These are phyloP conservation scores for Eilema depressum DNA, from an alignment of 2,888 invertebrate species.

Conservation along the genomic window DNA sequence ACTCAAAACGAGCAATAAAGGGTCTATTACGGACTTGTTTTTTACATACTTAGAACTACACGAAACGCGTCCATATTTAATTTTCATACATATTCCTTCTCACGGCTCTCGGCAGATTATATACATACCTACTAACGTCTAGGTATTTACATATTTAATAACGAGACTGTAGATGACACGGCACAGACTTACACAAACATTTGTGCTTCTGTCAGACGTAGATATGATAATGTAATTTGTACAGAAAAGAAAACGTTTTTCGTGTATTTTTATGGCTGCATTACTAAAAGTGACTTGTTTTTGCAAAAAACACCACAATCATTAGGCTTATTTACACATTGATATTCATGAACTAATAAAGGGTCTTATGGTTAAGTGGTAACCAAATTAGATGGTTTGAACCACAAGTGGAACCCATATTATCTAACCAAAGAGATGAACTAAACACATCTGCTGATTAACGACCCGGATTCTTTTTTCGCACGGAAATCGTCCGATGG, in stretches of 20 bases:
- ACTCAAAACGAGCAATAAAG: no score
- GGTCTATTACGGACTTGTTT: no score
- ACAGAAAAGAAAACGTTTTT: background rate
- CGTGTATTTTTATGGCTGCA: background rate
- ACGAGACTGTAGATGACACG: background rate
- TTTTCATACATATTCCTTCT: background rate
- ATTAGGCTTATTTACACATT: background rate
- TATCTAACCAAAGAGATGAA: no score
- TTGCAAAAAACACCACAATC: background rate
- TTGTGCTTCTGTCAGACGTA: slow-evolving; percentile 2
- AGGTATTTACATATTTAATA: background rate
- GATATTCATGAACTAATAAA: background rate
- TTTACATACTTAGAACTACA: no score
- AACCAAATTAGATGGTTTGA: no score
- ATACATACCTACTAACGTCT: background rate
- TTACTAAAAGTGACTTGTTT: background rate
- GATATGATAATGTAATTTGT: slow-evolving; percentile 4
- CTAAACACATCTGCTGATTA: no score
- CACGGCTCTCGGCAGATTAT: background rate
- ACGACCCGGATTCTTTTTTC: no score
- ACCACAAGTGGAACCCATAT: no score
- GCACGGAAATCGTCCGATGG: no score
- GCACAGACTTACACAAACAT: background rate
- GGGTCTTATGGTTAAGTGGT: no score
- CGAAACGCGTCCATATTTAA: background rate